phyloP scores from a whole-genome alignment of 2,113 vertebrate genomes.

The Morphnarchus princeps region DNA sequence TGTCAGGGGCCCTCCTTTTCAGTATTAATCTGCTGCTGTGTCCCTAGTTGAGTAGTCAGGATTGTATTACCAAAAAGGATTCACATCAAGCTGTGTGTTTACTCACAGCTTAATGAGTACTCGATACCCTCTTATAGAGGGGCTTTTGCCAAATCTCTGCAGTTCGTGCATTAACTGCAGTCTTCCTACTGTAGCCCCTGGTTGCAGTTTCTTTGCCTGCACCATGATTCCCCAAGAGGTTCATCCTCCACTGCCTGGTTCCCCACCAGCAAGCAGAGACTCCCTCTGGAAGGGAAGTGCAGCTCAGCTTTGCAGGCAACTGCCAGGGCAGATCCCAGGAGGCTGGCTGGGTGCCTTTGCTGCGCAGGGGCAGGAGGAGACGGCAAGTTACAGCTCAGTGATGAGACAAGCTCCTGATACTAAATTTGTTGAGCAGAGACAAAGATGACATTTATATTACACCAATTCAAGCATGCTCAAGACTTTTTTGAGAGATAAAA shows the following conservation, averaged over 20 bases:
- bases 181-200: not conserved
- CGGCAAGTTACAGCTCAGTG: not conserved
- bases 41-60: not conserved
- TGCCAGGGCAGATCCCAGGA: not conserved
- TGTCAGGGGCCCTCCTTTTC: not conserved
- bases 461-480: fast-evolving
- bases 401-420: not conserved
- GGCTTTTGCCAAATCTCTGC: not conserved
- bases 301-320: not conserved
- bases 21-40: not conserved
- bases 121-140: not conserved
- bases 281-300: not conserved
- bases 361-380: not conserved
- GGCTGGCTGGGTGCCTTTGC: not conserved
- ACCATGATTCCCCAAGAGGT: not conserved
- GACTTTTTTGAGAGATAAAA: not conserved
- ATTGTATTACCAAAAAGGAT: not conserved
- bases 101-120: not conserved
- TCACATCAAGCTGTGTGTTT: not conserved
- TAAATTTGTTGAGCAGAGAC: not conserved
- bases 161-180: fast-evolving
- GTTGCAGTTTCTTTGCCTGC: not conserved
- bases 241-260: not conserved
- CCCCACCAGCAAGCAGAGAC: not conserved
- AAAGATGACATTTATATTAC: not conserved